phyloP scores from a whole-genome alignment of 2,113 vertebrate genomes.

The Pelecanus crispus region DNA sequence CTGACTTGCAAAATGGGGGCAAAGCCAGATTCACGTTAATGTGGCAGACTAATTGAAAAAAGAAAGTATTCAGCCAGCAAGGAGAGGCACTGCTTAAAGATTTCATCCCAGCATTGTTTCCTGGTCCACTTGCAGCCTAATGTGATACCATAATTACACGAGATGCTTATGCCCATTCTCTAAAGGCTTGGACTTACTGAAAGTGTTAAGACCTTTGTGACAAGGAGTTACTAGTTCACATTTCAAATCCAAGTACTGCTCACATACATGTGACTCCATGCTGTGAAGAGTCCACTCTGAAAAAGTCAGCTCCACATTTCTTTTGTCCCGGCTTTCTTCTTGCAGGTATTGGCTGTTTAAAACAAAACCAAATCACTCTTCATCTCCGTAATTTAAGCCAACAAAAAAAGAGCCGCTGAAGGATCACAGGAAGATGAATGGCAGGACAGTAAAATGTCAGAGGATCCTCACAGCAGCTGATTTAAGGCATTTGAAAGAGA shows the following conservation, averaged over 20 bases:
- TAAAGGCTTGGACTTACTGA: background rate
- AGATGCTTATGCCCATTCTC: background rate
- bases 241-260: background rate
- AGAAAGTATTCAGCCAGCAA: background rate
- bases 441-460: background rate
- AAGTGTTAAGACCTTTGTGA: background rate
- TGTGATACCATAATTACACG: background rate
- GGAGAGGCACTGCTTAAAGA: background rate
- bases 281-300: slow-evolving; percentile 83
- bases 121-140: background rate
- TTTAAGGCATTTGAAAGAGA: background rate
- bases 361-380: background rate
- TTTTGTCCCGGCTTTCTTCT: slow-evolving; percentile 86
- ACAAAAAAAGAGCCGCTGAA: background rate
- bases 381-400: background rate
- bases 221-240: background rate
- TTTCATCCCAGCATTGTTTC: background rate
- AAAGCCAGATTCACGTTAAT: background rate
- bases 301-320: slow-evolving; percentile 78
- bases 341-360: slow-evolving; percentile 81
- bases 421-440: background rate
- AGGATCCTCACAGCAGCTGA: background rate
- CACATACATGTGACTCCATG: slow-evolving; percentile 76
- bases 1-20: background rate
- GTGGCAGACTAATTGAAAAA: background rate